Evolutionary conservation across 1,140 invertebrate species (phyloP).

Genomic region (Gyrodactylus bullatarudis): DNA sequence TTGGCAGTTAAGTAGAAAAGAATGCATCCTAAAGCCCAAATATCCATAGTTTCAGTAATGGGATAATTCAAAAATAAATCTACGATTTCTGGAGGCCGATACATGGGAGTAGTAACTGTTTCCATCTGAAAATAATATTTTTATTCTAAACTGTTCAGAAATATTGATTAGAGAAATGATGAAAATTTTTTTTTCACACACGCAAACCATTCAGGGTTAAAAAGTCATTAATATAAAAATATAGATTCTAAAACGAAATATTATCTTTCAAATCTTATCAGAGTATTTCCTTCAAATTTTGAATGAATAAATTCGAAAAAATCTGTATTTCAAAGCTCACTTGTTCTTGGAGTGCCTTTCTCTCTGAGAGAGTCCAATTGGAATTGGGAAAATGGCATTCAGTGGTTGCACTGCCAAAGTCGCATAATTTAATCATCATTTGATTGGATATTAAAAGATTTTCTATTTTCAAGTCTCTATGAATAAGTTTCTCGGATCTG

Average conservation of each 20-base stretch:
- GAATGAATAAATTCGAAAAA: too few relatives aligned
- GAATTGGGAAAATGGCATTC: conserved; percentile 44
- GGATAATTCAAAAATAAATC: conserved; percentile 84
- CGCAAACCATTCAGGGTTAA: neutral
- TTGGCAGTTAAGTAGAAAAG: conserved; percentile 61
- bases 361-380: conserved; percentile 58
- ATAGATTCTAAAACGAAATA: too few relatives aligned
- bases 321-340: too few relatives aligned
- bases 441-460: conserved; percentile 39
- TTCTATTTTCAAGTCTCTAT: conserved; percentile 52
- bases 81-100: conserved; percentile 57
- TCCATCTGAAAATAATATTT: conserved; percentile 26
- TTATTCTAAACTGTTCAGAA: neutral
- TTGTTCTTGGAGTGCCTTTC: conserved; percentile 66
- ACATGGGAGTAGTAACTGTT: conserved; percentile 32
- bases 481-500: conserved; percentile 49
- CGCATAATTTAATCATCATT: conserved; percentile 68
- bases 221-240: too few relatives aligned
- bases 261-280: too few relatives aligned
- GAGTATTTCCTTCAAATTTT: too few relatives aligned
- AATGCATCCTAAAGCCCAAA: conserved; percentile 87
- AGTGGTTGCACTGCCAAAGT: conserved; percentile 79
- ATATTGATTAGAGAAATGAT: neutral
- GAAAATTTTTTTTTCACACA: neutral
- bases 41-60: conserved; percentile 44